A percentile compares a stretch with the other conserved stretches of the same genome.
phyloP scores from a whole-genome alignment of 1,140 invertebrate genomes.

The Episyrphus balteatus region DNA sequence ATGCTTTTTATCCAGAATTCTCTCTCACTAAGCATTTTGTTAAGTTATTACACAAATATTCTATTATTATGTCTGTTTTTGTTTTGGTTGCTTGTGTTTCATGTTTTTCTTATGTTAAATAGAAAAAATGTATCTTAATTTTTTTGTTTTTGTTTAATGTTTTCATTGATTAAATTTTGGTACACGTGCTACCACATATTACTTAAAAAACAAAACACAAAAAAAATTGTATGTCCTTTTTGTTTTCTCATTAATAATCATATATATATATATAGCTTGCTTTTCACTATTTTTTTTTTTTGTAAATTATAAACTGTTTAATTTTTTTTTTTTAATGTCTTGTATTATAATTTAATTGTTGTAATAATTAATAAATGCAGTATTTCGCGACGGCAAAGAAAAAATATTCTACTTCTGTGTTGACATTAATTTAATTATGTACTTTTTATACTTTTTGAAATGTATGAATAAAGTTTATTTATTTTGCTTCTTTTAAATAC shows the following conservation, averaged over 20 bases:
- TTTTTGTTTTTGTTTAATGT: not conserved
- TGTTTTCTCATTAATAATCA: not conserved
- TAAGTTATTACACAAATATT: not conserved
- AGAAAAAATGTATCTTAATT: no score
- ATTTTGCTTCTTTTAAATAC: not conserved
- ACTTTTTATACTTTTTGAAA: not conserved
- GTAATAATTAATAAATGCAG: not conserved
- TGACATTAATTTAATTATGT: no score
- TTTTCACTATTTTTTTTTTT: no score
- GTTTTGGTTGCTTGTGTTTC: not conserved
- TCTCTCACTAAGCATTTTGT: not conserved
- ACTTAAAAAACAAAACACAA: not conserved
- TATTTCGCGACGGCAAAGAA: not conserved
- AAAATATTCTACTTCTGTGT: no score
- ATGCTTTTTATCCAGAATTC: not conserved
- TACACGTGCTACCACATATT: not conserved
- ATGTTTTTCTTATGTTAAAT: no score
- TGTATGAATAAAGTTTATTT: not conserved
- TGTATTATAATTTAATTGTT: not conserved
- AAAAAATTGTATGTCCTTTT: not conserved
- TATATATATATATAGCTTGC: not conserved
- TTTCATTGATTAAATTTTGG: not conserved
- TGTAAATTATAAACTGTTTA: no score
- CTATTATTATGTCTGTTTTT: not conserved
- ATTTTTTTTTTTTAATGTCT: not conserved